Conservation (phyloP, 1,140 invertebrate genomes). For the Magallana ariakensis region DNA sequence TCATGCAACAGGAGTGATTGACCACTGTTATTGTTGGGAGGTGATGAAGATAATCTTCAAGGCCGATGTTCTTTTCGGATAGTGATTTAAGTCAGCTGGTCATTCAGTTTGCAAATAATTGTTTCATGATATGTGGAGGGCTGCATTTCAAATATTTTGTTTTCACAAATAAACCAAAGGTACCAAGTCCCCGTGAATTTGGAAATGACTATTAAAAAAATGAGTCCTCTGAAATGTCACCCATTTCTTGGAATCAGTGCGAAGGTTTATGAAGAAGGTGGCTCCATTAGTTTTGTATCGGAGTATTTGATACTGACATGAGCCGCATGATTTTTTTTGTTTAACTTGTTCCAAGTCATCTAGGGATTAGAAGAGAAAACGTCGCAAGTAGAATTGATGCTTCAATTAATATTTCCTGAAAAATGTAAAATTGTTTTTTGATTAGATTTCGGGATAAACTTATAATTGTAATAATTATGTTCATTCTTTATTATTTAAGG, state of each 20-base stretch:
- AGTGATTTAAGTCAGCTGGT: constrained; percentile 21
- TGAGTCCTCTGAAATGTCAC: constrained; percentile 27
- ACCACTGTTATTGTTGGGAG: neutral
- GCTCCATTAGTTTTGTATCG: constrained; percentile 22
- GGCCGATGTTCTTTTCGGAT: neutral
- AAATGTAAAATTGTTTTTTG: no score
- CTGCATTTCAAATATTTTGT: constrained; percentile 21
- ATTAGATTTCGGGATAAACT: no score
- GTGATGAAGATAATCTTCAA: neutral
- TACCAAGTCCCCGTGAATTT: constrained; percentile 37
- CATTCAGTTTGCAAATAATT: constrained; percentile 39
- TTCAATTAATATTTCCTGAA: no score
- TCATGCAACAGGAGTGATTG: neutral
- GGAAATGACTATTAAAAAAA: constrained; percentile 2
- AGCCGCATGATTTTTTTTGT: neutral
- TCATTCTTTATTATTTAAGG: no score
- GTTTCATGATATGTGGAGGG: constrained; percentile 37
- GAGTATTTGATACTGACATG: neutral
- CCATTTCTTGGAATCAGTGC: constrained; percentile 38
- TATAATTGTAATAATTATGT: no score
- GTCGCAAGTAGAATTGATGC: neutral
- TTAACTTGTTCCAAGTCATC: neutral
- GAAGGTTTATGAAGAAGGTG: constrained; percentile 29
- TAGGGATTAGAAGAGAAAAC: constrained; percentile 11
- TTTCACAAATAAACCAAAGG: constrained; percentile 33